Evolutionary conservation across 2,888 invertebrate genomes (phyloP).

Genomic region (Orthosia gothica): DNA sequence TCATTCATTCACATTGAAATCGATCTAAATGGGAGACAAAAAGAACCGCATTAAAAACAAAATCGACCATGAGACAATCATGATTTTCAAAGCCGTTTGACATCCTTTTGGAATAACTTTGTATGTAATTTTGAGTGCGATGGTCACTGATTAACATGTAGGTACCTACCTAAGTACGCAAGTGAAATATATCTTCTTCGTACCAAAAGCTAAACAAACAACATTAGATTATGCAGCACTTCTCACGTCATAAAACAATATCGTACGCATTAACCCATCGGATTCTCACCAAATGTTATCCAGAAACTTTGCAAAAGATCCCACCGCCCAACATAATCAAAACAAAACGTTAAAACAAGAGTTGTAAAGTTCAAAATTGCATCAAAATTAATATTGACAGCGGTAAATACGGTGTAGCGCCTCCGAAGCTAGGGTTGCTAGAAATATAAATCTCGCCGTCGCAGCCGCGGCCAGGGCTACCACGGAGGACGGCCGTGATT

Average conservation of each 20-base stretch:
- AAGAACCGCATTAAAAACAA: not conserved
- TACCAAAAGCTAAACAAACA: constrained; percentile 55
- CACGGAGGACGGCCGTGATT: constrained; percentile 88
- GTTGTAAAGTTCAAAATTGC: constrained; percentile 72
- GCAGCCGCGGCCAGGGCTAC: constrained; percentile 85
- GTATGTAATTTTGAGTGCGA: too few species aligned
- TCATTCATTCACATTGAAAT: not conserved
- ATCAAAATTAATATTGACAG: constrained; percentile 72
- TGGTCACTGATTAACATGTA: constrained; percentile 10
- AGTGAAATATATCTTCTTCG: constrained; percentile 46
- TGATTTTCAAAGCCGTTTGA: too few species aligned
- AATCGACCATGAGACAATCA: not conserved
- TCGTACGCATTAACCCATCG: constrained; percentile 70
- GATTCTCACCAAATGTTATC: constrained; percentile 72
- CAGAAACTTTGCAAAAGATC: constrained; percentile 67
- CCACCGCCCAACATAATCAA: constrained; percentile 30
- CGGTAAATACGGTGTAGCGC: constrained; percentile 74
- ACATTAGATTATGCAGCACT: constrained; percentile 63
- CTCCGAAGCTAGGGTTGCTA: constrained; percentile 84
- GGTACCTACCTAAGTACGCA: not conserved
- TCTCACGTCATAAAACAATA: constrained; percentile 70
- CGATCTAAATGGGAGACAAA: not conserved
- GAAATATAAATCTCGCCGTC: constrained; percentile 79
- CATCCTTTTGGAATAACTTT: too few species aligned
- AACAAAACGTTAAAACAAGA: constrained; percentile 39